These are phyloP conservation scores for Latheticus oryzae DNA, from an alignment of 2,888 invertebrate genomes.

Conservation along the genomic window DNA sequence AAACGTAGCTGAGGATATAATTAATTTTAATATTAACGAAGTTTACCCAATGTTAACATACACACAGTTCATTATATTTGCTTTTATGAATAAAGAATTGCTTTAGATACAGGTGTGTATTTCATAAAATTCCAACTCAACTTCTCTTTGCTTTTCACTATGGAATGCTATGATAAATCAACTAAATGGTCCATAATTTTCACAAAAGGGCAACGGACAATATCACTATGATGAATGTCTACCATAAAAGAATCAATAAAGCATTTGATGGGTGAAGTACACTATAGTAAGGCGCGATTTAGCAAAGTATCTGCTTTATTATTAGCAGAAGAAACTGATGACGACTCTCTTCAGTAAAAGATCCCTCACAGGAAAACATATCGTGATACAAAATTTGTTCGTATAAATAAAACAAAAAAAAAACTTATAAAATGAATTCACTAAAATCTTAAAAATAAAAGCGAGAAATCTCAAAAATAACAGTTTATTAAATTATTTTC, in stretches of 20 bases:
- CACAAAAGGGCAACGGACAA: constrained; percentile 22
- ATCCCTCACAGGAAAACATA: too few species aligned
- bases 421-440: too few species aligned
- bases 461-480: too few species aligned
- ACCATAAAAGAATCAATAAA: constrained; percentile 36
- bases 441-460: too few species aligned
- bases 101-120: constrained; percentile 23
- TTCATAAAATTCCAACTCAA: constrained; percentile 1
- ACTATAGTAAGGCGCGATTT: constrained; percentile 15
- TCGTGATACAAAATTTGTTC: too few species aligned
- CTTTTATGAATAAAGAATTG: constrained; percentile 16
- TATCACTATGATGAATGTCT: constrained; percentile 28
- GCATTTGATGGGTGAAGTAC: constrained; percentile 20
- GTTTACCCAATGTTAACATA: constrained; percentile 25
- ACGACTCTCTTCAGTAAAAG: too few species aligned
- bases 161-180: constrained; percentile 23
- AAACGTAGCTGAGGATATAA: constrained; percentile 28
- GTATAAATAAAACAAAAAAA: too few species aligned
- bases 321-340: constrained; percentile 19
- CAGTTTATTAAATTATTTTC: too few species aligned
- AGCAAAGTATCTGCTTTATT: constrained; percentile 21
- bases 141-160: constrained; percentile 4
- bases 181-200: constrained; percentile 33
- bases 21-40: constrained; percentile 38
- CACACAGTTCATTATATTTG: constrained; percentile 32